A percentile compares a stretch with the other conserved stretches of the same genome.
Conservation (phyloP, 2,888 invertebrate species). For the Pristionchus japonicus region DNA sequence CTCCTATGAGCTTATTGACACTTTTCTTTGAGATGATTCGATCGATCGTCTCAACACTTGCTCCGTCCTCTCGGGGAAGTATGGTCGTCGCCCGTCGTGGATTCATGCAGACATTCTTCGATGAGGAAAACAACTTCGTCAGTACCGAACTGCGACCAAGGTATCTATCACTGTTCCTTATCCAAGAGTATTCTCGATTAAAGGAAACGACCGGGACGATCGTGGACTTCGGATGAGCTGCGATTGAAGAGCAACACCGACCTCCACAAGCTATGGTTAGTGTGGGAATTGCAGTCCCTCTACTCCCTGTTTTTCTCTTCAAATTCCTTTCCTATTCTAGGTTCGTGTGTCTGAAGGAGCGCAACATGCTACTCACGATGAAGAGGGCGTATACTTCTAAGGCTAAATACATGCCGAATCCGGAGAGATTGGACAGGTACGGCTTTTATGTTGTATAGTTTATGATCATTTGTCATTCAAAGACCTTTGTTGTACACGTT, state of each 20-base stretch:
- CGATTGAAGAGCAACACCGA: constrained; percentile 94
- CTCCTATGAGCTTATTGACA: neutral
- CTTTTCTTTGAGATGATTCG: neutral
- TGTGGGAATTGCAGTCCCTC: constrained; percentile 2
- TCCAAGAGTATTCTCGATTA: neutral
- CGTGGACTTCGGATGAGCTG: constrained; percentile 91
- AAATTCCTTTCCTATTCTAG: no score
- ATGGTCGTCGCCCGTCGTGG: constrained; percentile 5
- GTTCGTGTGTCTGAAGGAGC: constrained; percentile 91
- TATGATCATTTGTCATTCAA: no score
- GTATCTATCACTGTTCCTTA: neutral
- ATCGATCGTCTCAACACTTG: constrained; percentile 29
- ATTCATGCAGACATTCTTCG: constrained; percentile 61
- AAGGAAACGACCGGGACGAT: constrained; percentile 63
- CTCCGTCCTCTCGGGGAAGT: neutral
- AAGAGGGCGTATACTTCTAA: constrained; percentile 81
- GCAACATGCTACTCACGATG: constrained; percentile 97
- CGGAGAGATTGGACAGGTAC: constrained; percentile 70
- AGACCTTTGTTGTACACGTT: no score
- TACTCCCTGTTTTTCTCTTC: no score
- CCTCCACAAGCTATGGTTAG: constrained; percentile 94
- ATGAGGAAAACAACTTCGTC: constrained; percentile 63
- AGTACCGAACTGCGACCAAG: constrained; percentile 63
- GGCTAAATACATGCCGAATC: constrained; percentile 69
- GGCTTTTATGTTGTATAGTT: no score